These are phyloP conservation scores for Myathropa florea DNA, from an alignment of 2,888 invertebrate genomes.

Conservation along the genomic window DNA sequence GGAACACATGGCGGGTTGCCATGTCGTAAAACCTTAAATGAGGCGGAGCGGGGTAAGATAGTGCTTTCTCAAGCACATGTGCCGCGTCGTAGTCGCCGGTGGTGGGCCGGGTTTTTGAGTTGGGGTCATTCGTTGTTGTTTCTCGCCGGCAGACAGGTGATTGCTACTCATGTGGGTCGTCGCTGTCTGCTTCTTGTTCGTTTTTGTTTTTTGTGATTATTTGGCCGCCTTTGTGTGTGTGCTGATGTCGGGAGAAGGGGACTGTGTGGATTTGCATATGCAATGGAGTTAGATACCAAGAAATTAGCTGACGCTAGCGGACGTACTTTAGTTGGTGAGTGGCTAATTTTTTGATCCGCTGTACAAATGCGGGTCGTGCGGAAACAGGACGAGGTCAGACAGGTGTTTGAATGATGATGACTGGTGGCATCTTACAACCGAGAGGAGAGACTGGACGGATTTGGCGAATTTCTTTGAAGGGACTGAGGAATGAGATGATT, in stretches of 20 bases:
- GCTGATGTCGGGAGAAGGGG: neutral
- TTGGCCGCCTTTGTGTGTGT: neutral
- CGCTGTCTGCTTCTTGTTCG: neutral
- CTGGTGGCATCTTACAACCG: neutral
- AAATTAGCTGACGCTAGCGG: neutral
- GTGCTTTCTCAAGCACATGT: neutral
- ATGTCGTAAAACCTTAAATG: neutral
- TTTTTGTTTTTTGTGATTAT: neutral
- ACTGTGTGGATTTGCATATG: neutral
- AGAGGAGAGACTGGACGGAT: too few relatives aligned
- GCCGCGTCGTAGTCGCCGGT: neutral
- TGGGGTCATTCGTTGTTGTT: neutral
- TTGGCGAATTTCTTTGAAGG: too few relatives aligned
- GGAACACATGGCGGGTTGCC: neutral
- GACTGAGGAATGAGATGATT: too few relatives aligned
- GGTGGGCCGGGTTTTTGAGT: neutral
- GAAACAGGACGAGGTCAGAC: neutral
- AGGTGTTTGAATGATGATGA: neutral
- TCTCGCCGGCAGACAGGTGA: neutral
- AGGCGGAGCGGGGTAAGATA: neutral
- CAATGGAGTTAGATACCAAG: neutral
- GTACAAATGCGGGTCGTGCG: neutral
- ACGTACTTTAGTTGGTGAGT: neutral
- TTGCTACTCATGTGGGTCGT: neutral
- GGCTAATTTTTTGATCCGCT: neutral